A percentile compares a stretch with the other conserved stretches of the same genome.
Evolutionary conservation across 1,140 invertebrate genomes (phyloP).

Genomic region (Conus ventricosus): DNA sequence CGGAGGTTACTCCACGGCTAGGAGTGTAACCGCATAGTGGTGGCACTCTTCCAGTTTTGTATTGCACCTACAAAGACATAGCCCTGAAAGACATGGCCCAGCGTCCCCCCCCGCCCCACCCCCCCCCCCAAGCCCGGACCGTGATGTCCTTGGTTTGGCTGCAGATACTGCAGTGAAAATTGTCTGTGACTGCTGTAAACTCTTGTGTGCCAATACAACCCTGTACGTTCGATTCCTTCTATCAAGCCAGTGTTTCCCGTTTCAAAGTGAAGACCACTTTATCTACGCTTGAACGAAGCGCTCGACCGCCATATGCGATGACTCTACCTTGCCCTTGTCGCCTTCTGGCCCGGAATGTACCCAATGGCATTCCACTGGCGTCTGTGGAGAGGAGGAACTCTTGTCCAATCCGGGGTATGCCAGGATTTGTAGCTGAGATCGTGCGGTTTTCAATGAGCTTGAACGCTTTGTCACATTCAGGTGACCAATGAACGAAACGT

Average conservation of each 20-base stretch:
- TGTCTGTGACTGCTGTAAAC: slow-evolving; percentile 77
- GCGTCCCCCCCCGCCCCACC: too few species aligned
- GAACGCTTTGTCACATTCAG: slow-evolving; percentile 47
- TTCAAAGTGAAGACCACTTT: slow-evolving; percentile 75
- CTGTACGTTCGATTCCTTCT: slow-evolving; percentile 75
- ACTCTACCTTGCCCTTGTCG: slow-evolving; percentile 64
- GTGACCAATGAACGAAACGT: slow-evolving; percentile 37
- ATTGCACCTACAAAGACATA: slow-evolving; percentile 44
- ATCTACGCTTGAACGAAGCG: slow-evolving; percentile 71
- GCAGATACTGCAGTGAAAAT: slow-evolving; percentile 75
- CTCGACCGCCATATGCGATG: slow-evolving; percentile 75
- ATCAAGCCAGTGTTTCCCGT: slow-evolving; percentile 77
- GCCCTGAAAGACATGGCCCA: too few species aligned
- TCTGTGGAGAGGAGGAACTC: slow-evolving; percentile 49
- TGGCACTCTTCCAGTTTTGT: slow-evolving; percentile 6
- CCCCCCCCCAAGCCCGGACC: slow-evolving; percentile 52
- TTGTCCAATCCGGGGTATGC: slow-evolving; percentile 48
- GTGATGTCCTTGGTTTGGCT: slow-evolving; percentile 71
- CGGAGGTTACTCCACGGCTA: background rate
- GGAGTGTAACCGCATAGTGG: slow-evolving; percentile 7
- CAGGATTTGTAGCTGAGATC: slow-evolving; percentile 42
- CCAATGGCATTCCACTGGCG: slow-evolving; percentile 55
- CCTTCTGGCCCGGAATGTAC: slow-evolving; percentile 59
- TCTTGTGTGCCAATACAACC: slow-evolving; percentile 75
- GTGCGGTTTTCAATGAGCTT: slow-evolving; percentile 55